Evolutionary conservation across 2,113 vertebrate genomes (phyloP).

Genomic region (Donacobius atricapilla): DNA sequence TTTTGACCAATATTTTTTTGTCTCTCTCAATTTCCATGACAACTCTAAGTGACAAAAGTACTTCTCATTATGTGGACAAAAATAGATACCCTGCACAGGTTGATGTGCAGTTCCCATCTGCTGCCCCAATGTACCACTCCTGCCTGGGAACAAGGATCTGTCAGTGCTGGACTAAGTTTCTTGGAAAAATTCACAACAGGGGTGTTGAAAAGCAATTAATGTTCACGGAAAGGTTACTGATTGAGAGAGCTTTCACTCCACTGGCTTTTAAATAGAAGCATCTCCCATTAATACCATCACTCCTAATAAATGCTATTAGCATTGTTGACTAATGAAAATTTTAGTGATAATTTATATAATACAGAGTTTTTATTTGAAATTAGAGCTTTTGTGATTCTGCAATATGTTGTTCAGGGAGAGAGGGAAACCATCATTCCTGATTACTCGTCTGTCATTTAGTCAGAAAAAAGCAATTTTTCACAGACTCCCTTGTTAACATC

Average conservation of each 20-base stretch:
- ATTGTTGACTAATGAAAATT: constrained; percentile 31
- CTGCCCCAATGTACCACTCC: background rate
- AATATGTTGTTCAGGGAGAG: background rate
- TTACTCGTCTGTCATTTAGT: background rate
- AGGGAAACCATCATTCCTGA: constrained; percentile 8
- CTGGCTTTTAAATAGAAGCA: background rate
- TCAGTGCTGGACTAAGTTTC: background rate
- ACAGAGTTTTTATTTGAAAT: constrained; percentile 4
- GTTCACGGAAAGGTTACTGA: background rate
- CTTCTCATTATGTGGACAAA: background rate
- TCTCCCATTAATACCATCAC: constrained; percentile 6
- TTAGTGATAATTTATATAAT: constrained; percentile 27
- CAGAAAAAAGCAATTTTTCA: background rate
- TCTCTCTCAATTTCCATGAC: constrained; percentile 25
- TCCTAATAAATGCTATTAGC: constrained; percentile 2
- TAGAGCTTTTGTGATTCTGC: background rate
- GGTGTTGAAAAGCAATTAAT: background rate
- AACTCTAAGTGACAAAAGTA: background rate
- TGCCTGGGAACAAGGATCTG: background rate
- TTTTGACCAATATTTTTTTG: background rate
- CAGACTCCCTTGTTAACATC: background rate
- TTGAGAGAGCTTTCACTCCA: background rate
- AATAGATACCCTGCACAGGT: background rate
- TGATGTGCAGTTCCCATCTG: background rate
- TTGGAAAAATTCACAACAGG: background rate